Conservation (phyloP, 2,113 vertebrate species). For the Pseudonaja textilis region DNA sequence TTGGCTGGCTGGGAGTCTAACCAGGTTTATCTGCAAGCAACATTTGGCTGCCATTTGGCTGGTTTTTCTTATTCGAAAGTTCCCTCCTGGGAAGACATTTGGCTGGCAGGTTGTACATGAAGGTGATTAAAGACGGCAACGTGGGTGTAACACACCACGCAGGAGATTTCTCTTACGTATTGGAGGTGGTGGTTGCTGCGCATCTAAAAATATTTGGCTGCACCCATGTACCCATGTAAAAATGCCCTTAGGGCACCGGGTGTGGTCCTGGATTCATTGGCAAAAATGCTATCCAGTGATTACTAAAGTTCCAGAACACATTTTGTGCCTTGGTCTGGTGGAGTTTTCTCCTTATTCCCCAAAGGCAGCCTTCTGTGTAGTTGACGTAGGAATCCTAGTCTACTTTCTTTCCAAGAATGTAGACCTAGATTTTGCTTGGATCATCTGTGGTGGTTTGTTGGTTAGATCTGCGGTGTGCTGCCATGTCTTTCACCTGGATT, state of each 20-base stretch:
- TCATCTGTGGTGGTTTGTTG: not conserved
- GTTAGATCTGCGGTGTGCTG: not conserved
- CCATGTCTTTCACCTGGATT: accelerated
- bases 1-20: not conserved
- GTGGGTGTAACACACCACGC: not conserved
- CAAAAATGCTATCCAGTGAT: not conserved
- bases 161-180: not conserved
- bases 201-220: constrained; percentile 21
- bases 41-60: not conserved
- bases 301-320: not conserved
- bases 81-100: not conserved
- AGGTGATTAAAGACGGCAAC: not conserved
- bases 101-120: not conserved
- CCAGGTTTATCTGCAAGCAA: not conserved
- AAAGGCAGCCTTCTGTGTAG: not conserved
- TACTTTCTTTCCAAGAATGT: not conserved
- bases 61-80: too few relatives aligned
- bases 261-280: not conserved
- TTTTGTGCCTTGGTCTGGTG: not conserved
- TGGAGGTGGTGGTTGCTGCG: constrained; percentile 15
- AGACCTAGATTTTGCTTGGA: not conserved
- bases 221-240: accelerated
- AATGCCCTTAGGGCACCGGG: not conserved
- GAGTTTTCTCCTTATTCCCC: not conserved
- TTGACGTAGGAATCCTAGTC: not conserved